Conservation (phyloP, 1,140 invertebrate genomes). For the Scaptomyza montana region DNA sequence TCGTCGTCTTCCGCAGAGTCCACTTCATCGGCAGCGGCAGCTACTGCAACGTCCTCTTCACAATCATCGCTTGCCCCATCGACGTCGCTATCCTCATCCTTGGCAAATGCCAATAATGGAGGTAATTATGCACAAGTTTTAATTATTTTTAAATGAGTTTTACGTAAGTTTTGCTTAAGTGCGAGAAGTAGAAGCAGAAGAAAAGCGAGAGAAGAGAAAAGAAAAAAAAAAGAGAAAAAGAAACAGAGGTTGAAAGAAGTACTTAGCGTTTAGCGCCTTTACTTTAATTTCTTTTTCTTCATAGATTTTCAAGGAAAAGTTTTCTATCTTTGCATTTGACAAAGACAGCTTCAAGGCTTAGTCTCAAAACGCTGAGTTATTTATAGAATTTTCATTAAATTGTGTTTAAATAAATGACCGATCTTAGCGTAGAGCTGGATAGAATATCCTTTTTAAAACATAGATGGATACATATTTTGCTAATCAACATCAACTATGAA, state of each 20-base stretch:
- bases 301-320: slow-evolving; percentile 48
- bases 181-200: background rate
- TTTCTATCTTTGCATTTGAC: slow-evolving; percentile 56
- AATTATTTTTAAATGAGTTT: slow-evolving; percentile 84
- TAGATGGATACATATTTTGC: too few relatives aligned
- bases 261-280: slow-evolving; percentile 60
- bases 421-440: background rate
- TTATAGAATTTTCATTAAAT: slow-evolving; percentile 42
- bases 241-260: slow-evolving; percentile 31
- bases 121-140: slow-evolving; percentile 84
- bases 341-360: slow-evolving; percentile 31
- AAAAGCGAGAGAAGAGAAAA: slow-evolving; percentile 1
- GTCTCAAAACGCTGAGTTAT: slow-evolving; percentile 36
- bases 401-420: slow-evolving; percentile 47
- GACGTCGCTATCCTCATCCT: slow-evolving; percentile 74
- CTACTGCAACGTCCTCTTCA: slow-evolving; percentile 64
- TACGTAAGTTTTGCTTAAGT: slow-evolving; percentile 61
- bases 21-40: slow-evolving; percentile 59
- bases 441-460: background rate
- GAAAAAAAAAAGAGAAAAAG: slow-evolving; percentile 5
- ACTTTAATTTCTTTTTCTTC: slow-evolving; percentile 36
- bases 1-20: slow-evolving; percentile 69
- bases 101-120: slow-evolving; percentile 84
- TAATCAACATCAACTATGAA: background rate
- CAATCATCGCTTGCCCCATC: slow-evolving; percentile 71